These are phyloP conservation scores for Lithophane ornitopus DNA, from an alignment of 2,888 invertebrate species.

Conservation along the genomic window DNA sequence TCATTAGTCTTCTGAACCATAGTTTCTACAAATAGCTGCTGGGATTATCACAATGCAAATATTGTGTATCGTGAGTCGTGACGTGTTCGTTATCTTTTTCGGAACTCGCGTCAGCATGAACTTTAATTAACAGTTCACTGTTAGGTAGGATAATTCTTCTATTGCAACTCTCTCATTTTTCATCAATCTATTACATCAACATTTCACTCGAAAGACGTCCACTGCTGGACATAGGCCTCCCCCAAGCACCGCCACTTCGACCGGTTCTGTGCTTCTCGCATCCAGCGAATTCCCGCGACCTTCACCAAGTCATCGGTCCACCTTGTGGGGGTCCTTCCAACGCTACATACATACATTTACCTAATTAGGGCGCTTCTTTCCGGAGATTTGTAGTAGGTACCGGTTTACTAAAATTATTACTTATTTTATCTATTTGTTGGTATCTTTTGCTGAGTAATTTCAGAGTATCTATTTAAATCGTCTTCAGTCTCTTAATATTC, in stretches of 20 bases:
- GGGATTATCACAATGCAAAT: not conserved
- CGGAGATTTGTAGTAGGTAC: not conserved
- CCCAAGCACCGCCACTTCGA: too few relatives aligned
- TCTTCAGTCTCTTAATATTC: conserved; percentile 12
- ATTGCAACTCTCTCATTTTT: not conserved
- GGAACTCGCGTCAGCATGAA: not conserved
- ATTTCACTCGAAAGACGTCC: too few relatives aligned
- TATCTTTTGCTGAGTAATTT: conserved; percentile 21
- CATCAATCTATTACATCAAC: too few relatives aligned
- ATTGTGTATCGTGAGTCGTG: not conserved
- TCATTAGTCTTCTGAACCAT: not conserved
- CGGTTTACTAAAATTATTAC: not conserved
- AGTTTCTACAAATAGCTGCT: not conserved
- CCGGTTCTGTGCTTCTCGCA: too few relatives aligned
- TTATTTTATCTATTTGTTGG: not conserved
- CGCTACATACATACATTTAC: too few relatives aligned
- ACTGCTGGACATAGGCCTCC: too few relatives aligned
- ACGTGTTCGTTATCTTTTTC: not conserved
- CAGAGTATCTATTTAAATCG: conserved; percentile 6
- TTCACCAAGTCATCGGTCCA: too few relatives aligned
- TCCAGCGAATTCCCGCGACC: too few relatives aligned
- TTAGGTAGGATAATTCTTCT: not conserved
- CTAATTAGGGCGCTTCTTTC: not conserved
- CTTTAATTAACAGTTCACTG: too few relatives aligned
- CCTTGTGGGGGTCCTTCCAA: too few relatives aligned